Base-by-base conservation (phyloP, 2,113 vertebrate species). In the Podilymbus podiceps region DNA sequence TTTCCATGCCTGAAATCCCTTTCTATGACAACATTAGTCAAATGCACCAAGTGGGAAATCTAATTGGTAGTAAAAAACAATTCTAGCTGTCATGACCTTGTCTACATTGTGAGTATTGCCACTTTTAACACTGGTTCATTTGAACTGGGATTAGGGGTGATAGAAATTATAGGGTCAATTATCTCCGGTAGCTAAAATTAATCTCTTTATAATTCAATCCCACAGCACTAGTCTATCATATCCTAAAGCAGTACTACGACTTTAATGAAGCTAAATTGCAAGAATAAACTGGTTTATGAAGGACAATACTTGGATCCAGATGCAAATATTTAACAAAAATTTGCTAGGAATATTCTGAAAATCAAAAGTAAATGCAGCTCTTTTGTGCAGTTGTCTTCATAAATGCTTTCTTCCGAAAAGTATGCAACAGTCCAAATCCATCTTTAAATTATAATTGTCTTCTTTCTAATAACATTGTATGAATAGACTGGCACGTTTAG, bases 151-250 rank as follows among this genome's bases (percentile, higher is more conserved):
- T 95, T 95, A 96, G 67, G 78, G 93, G 78, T 93, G 94, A 82
- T 85, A 94, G 93, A 77, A 95, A 96, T 96, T 95, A 94, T 80
- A 79, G 94, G 96, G 95, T 95, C 94, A 96, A 94, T 97, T 97
- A 97, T 96, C 62, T 92, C 77, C 15, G 0, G 16, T 89, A 91
- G 94, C 89, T 92, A 89, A 97, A 95, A 95, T 93, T 83, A 97
- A 94, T 97, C 80, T 97, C 85, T 90, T 89, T 87, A 92, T 89
- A 92, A 95, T 97, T 95, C 94, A 95, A 93, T 95, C 96, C 94
- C 89, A 74, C 38, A 88, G 67, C 81, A 89, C 84, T 66, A 85
- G 71, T 85, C 86, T 87, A 82, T 95, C 87, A 85, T 52, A 81
- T 58, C 66, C 91, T 92, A 95, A 95, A 97, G 64, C 77, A 85